Evolutionary conservation across 2,113 vertebrate genomes (phyloP).

Genomic region (Hemiprocne comata): DNA sequence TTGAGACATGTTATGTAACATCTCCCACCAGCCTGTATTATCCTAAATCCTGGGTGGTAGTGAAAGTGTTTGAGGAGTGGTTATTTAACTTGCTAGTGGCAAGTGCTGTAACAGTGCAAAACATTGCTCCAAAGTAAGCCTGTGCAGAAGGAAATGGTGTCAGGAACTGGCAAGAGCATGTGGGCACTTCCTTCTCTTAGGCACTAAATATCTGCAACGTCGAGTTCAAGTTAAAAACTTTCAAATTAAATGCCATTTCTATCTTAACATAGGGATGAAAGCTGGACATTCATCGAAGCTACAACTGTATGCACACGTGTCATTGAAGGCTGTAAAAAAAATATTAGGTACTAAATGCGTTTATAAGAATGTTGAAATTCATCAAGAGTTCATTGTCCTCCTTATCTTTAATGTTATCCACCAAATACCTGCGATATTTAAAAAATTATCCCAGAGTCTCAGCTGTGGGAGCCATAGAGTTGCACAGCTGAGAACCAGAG

Average conservation of each 20-base stretch:
- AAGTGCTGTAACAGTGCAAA: not conserved
- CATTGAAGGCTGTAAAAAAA: slow-evolving; percentile 6
- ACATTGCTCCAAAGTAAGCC: not conserved
- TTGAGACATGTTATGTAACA: slow-evolving; percentile 9
- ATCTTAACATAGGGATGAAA: not conserved
- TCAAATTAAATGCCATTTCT: not conserved
- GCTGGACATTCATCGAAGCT: not conserved
- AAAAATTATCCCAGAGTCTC: not conserved
- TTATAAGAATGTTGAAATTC: not conserved
- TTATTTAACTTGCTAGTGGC: not conserved
- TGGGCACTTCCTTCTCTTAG: not conserved
- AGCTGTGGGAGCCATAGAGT: not conserved
- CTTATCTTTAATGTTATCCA: not conserved
- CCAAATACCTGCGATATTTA: not conserved
- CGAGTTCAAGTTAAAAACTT: not conserved
- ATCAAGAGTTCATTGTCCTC: not conserved
- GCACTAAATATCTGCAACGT: not conserved
- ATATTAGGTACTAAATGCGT: not conserved
- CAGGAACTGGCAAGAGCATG: not conserved
- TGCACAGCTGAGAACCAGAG: not conserved
- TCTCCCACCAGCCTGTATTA: not conserved
- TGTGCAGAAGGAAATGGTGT: not conserved
- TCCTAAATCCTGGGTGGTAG: slow-evolving; percentile 4
- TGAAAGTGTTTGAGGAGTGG: not conserved
- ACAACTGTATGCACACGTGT: not conserved